Base-by-base conservation (phyloP, 2,113 vertebrate species). In the Sterrhoptilus dennistouni region DNA sequence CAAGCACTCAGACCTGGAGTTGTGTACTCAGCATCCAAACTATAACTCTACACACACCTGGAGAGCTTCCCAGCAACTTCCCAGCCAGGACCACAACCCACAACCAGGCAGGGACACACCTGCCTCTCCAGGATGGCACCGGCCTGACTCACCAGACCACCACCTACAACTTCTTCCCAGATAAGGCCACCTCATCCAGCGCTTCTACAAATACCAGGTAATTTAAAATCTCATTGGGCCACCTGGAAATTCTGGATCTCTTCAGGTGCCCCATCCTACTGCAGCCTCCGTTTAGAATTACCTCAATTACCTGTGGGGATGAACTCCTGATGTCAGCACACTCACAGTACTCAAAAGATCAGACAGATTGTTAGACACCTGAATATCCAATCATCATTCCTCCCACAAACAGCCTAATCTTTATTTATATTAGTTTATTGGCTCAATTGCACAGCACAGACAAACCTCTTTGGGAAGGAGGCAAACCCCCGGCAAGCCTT, bases 71-170 rank as follows among this genome's bases (percentile, higher is more conserved):
- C 66, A 87, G 71, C 16, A 63, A 57, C 64, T 17, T 35, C 12
- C 22, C 0, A 61, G 56, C 24, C 65, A 85, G 76, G 44, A 83
- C 35, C 47, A 70, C 61, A 78, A 71, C 1, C 36, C 72, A 49
- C 15, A 72, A 1, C 31, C 76, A 31, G 68, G 69, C 63, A 90
- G 72, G 45, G 82, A 80, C 75, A 86, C 68, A 59, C 25, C 94
- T 31, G 59, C 47, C 79, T 76, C 77, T 52, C 40, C 87, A 82
- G 77, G 57, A 75, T 65, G 49, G 74, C 91, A 93, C 56, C 6
- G 2, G 38, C 33, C 63, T 90, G 82, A 91, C 78, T 94, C 96
- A 96, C 57, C 57, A 65, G 40, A 90, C 83, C 89, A 93, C n/a
- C 83, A 86, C 80, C 83, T 49, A 38, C 22, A 77, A 14, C 72